Conservation (phyloP, 2,888 invertebrate species). For the Timema podura region DNA sequence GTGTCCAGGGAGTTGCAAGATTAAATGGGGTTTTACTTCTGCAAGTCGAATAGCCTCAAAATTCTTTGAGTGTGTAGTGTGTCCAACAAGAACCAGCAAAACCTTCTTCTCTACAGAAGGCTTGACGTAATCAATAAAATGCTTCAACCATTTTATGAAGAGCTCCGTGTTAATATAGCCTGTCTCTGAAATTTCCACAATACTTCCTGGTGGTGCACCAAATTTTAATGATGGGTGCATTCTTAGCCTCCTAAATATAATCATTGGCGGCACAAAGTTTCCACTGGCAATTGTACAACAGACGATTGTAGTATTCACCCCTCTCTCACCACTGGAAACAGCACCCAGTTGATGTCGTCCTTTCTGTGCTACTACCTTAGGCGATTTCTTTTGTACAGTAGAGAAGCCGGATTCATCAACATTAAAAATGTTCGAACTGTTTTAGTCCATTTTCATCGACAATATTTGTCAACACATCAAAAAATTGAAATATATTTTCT, state of each 20-base stretch:
- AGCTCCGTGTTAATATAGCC: constrained; percentile 36
- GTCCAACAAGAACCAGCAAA: constrained; percentile 36
- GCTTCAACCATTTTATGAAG: constrained; percentile 44
- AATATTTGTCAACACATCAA: not conserved
- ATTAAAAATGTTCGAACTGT: constrained; percentile 29
- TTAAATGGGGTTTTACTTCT: not conserved
- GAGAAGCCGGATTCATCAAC: constrained; percentile 34
- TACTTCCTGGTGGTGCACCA: constrained; percentile 29
- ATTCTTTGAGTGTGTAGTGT: constrained; percentile 27
- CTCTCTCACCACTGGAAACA: constrained; percentile 34
- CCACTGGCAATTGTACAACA: constrained; percentile 33
- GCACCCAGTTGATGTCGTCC: constrained; percentile 31
- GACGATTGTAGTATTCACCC: constrained; percentile 33
- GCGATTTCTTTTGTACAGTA: constrained; percentile 31
- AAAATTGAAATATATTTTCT: too few species aligned
- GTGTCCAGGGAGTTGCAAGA: constrained; percentile 17
- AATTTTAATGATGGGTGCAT: constrained; percentile 28
- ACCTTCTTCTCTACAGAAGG: constrained; percentile 32
- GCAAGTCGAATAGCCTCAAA: too few species aligned
- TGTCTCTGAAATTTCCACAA: constrained; percentile 29
- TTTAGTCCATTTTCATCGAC: not conserved
- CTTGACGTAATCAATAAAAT: constrained; percentile 32
- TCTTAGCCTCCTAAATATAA: constrained; percentile 34
- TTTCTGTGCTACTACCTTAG: constrained; percentile 32
- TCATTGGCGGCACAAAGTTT: constrained; percentile 34